phyloP scores from a whole-genome alignment of 2,888 invertebrate genomes.

The Gerosis bhagava region DNA sequence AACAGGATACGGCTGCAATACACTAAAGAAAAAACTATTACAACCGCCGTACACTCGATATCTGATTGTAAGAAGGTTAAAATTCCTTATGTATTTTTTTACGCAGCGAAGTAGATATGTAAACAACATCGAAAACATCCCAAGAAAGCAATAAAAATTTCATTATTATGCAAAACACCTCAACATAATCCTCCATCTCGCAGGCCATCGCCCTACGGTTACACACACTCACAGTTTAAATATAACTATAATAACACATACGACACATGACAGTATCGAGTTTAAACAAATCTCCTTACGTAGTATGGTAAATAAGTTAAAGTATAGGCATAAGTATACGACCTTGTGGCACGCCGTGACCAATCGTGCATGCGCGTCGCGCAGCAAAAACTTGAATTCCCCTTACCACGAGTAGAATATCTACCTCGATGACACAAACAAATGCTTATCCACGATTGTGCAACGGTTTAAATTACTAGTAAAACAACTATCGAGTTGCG shows the following conservation, averaged over 20 bases:
- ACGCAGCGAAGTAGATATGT: conserved; percentile 4
- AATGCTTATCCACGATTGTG: conserved; percentile 32
- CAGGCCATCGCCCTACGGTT: conserved; percentile 13
- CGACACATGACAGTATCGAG: conserved; percentile 13
- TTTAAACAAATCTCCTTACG: conserved; percentile 14
- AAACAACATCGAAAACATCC: conserved; percentile 11
- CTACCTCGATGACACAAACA: conserved; percentile 39
- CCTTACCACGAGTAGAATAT: conserved; percentile 45
- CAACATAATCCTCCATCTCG: conserved; percentile 9
- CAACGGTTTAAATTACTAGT: conserved; percentile 13
- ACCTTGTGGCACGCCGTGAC: conserved; percentile 59
- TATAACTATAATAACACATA: conserved; percentile 14
- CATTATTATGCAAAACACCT: conserved; percentile 21
- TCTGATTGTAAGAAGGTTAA: conserved; percentile 10
- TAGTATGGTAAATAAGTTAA: conserved; percentile 23
- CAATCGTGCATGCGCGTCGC: conserved; percentile 49
- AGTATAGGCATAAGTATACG: conserved; percentile 39
- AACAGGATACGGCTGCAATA: conserved; percentile 14
- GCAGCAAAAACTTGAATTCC: conserved; percentile 54
- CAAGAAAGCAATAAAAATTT: conserved; percentile 17
- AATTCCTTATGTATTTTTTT: conserved; percentile 5
- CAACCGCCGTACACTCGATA: conserved; percentile 3
- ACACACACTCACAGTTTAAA: conserved; percentile 1
- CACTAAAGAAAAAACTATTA: conserved; percentile 8
- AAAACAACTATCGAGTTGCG: conserved; percentile 17